Conservation (phyloP, 2,797 vertebrate genomes). For the Jordanella pulchra region DNA sequence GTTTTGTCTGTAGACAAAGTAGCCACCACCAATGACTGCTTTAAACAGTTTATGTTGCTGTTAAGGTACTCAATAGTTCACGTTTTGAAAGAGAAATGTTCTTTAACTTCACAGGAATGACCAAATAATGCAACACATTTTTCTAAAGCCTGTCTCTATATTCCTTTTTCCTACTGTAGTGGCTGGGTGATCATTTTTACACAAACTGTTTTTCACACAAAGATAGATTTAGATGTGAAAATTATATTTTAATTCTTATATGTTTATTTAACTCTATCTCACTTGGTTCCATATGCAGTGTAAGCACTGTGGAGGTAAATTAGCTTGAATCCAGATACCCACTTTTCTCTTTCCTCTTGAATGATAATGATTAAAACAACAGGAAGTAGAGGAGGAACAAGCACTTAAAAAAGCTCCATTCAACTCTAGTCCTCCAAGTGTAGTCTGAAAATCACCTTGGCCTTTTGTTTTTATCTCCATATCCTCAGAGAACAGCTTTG, state of each 20-base stretch:
- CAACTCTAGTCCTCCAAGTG: slow-evolving; percentile 36
- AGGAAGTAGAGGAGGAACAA: slow-evolving; percentile 20
- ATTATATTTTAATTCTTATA: not conserved
- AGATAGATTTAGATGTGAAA: not conserved
- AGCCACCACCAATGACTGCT: slow-evolving; percentile 36
- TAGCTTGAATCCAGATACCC: slow-evolving; percentile 7
- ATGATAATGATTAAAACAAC: slow-evolving; percentile 7
- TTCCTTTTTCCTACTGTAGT: slow-evolving; percentile 1
- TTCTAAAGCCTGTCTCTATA: slow-evolving; percentile 10
- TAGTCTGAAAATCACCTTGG: slow-evolving; percentile 46
- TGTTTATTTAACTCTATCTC: slow-evolving; percentile 17
- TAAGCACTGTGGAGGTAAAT: not conserved
- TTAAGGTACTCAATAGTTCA: slow-evolving; percentile 16
- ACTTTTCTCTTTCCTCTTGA: not conserved
- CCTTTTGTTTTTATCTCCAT: slow-evolving; percentile 57
- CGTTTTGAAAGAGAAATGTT: slow-evolving; percentile 33
- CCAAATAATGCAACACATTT: slow-evolving; percentile 10
- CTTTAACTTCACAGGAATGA: slow-evolving; percentile 23
- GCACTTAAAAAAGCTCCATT: slow-evolving; percentile 13
- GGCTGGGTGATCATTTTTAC: slow-evolving; percentile 20
- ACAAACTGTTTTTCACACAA: slow-evolving; percentile 5
- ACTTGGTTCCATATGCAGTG: not conserved
- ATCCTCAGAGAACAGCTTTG: slow-evolving; percentile 42
- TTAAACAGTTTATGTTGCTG: slow-evolving; percentile 29
- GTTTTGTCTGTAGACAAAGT: slow-evolving; percentile 37